Evolutionary conservation across 2,113 vertebrate species (phyloP).

Genomic region (Epinephelus cyanopodus): DNA sequence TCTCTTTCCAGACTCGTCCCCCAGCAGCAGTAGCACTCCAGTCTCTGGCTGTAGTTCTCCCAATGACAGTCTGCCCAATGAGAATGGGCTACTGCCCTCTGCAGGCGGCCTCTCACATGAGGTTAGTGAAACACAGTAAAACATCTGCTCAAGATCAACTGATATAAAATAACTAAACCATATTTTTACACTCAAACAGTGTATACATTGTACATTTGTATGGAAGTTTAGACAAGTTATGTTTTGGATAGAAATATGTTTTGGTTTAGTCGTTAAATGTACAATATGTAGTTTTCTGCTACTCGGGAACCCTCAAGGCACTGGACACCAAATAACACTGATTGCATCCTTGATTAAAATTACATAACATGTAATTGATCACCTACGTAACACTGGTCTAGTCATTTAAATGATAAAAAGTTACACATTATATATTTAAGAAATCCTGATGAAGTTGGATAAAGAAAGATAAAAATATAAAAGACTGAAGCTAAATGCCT

Average conservation of each 20-base stretch:
- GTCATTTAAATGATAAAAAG: no score
- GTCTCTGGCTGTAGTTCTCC: constrained; percentile 94
- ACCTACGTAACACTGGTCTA: no score
- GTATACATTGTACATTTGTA: background rate
- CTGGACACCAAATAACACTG: no score
- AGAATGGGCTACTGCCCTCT: constrained; percentile 84
- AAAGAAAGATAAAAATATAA: background rate
- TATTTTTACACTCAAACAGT: background rate
- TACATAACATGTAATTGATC: no score
- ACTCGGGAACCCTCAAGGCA: no score
- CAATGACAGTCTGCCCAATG: constrained; percentile 90
- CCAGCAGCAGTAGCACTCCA: constrained; percentile 96
- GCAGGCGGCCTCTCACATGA: constrained; percentile 82
- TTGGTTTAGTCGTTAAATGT: background rate
- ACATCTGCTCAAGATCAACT: background rate
- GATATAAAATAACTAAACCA: background rate
- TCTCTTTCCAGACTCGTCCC: constrained; percentile 90
- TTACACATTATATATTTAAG: no score
- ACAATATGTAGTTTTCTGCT: no score
- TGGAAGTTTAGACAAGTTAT: background rate
- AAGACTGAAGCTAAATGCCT: background rate
- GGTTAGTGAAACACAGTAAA: constrained; percentile 78
- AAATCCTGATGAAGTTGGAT: background rate
- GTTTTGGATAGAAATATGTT: background rate
- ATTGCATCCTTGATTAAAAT: no score